Conservation (phyloP, 1,140 invertebrate species). For the Caenorhabditis brenneri region DNA sequence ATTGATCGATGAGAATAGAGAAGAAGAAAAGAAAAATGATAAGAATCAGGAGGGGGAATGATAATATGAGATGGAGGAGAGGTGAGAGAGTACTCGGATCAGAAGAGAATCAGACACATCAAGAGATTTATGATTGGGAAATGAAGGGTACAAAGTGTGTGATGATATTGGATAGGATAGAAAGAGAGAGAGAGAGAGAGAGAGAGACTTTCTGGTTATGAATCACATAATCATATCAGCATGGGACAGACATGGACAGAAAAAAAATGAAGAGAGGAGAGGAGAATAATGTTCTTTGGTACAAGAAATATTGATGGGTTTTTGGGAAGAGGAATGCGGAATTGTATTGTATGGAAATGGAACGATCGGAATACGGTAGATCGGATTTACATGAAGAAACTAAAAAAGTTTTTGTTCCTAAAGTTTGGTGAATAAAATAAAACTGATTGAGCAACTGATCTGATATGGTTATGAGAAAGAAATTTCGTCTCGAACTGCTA, state of each 20-base stretch:
- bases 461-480: too few species aligned
- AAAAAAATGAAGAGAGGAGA: neutral
- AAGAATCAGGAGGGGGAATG: neutral
- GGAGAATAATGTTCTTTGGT: slow-evolving; percentile 26
- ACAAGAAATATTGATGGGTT: neutral
- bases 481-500: too few species aligned
- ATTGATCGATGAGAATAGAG: neutral
- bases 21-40: neutral
- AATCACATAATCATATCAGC: neutral
- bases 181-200: too few species aligned
- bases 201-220: slow-evolving; percentile 17
- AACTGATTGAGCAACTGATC: too few species aligned
- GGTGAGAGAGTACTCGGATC: neutral
- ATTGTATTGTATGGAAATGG: neutral
- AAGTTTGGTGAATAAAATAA: too few species aligned
- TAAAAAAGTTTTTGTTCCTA: too few species aligned
- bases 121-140: slow-evolving; percentile 3
- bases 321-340: neutral
- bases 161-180: too few species aligned
- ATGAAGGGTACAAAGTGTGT: slow-evolving; percentile 9
- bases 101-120: neutral
- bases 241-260: neutral
- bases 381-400: too few species aligned
- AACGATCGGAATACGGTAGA: too few species aligned
- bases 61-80: neutral